Evolutionary conservation across 2,113 vertebrate species (phyloP).

Genomic region (Cyrtonyx montezumae): DNA sequence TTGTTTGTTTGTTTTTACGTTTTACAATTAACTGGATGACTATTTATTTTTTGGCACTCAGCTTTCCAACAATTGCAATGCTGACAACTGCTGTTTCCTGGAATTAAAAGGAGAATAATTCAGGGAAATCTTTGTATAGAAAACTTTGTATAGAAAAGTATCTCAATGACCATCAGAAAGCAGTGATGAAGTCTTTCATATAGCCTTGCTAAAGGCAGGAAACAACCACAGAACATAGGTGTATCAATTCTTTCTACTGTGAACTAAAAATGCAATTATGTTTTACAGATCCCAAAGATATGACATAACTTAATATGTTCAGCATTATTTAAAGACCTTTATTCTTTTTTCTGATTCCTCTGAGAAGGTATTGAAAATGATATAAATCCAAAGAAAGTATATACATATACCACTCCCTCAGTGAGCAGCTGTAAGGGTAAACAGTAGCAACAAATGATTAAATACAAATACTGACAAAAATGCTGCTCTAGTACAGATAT

Average conservation of each 20-base stretch:
- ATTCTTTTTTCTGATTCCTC: not conserved
- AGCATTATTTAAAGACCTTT: not conserved
- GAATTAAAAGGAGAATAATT: not conserved
- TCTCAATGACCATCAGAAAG: not conserved
- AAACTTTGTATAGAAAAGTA: not conserved
- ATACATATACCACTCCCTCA: not conserved
- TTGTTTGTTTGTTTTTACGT: not conserved
- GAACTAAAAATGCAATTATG: not conserved
- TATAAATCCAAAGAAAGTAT: not conserved
- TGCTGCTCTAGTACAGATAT: fast-evolving
- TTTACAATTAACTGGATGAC: not conserved
- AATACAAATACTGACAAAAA: not conserved
- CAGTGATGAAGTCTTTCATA: not conserved
- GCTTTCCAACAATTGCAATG: not conserved
- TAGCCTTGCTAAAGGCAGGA: not conserved
- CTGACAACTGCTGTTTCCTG: not conserved
- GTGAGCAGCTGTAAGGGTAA: not conserved
- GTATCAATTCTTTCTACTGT: not conserved
- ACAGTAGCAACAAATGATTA: not conserved
- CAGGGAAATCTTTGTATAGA: not conserved
- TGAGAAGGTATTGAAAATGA: not conserved
- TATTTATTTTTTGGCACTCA: not conserved
- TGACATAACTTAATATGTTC: not conserved
- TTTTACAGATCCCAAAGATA: not conserved
- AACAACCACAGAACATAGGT: not conserved